Evolutionary conservation across 30 jellyfish, hydroid and myxozoan species (phyloP).

Genomic region (Nemopilema nomurai): DNA sequence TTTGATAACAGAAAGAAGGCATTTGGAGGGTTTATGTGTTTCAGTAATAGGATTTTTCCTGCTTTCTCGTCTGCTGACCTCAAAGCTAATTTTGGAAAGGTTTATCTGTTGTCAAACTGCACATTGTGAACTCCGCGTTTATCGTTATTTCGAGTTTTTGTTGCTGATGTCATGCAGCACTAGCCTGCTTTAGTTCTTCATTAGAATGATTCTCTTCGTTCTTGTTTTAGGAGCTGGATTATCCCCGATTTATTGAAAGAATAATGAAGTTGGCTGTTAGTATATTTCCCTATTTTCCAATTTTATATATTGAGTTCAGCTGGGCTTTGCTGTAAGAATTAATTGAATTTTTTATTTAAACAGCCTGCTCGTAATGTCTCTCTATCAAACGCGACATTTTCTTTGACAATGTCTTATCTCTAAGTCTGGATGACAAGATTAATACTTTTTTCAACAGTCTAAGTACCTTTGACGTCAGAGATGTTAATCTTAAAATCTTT

Average conservation of each 20-base stretch:
- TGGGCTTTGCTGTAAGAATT: not conserved
- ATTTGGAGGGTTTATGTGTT: too few species aligned
- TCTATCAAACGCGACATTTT: not conserved
- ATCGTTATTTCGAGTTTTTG: too few species aligned
- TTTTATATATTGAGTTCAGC: not conserved
- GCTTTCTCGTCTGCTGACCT: too few species aligned
- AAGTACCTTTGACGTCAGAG: not conserved
- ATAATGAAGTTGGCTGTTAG: slow-evolving; percentile 94
- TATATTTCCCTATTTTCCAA: not conserved
- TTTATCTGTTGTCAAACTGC: too few species aligned
- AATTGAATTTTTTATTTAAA: too few species aligned
- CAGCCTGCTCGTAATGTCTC: not conserved
- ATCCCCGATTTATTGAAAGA: slow-evolving; percentile 79
- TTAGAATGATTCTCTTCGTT: not conserved
- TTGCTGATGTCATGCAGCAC: not conserved
- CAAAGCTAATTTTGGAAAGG: too few species aligned
- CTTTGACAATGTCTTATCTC: not conserved
- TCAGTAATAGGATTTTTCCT: too few species aligned
- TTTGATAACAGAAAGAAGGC: too few species aligned
- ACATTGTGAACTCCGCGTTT: too few species aligned
- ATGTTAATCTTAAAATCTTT: not conserved
- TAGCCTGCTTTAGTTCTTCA: not conserved
- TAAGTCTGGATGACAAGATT: not conserved
- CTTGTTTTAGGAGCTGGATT: slow-evolving; percentile 71
- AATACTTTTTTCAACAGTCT: not conserved